Base-by-base conservation (phyloP, 2,888 invertebrate species). In the Plutella xylostella region DNA sequence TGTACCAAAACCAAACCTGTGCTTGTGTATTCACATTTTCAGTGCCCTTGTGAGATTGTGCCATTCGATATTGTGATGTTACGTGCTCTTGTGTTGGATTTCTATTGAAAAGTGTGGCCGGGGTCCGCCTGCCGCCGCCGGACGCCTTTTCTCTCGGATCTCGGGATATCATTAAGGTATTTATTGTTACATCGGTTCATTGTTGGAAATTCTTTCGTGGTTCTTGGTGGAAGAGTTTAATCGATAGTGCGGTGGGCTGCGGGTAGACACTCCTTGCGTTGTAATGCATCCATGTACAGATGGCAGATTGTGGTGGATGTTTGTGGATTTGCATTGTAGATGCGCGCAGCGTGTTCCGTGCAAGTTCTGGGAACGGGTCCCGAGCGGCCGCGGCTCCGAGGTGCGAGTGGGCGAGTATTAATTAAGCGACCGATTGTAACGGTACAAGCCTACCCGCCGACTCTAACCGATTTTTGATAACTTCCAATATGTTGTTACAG, bases 161-260 rank as follows among this genome's bases (percentile, higher is more conserved):
- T 75, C 71, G 72, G 82, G 83, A 82, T 83, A 83, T 80, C 83
- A 83, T 82, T 82, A 82, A 82, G 83, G 83, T 83, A 83, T 83
- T 82, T 83, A 82, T 82, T 82, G 83, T 83, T 73, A 80, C 79
- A 79, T 77, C 73, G 75, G 70, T 68, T 79, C 77, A 82, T 83
- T 82, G 83, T 82, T 82, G 71, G 72, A 76, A 78, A 78, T 78
- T 80, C 77, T 71, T 66, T 66, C 68, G 69, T 66, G 66, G 69
- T n/a, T n/a, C n/a, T n/a, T n/a, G 68, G 20, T 25, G 18, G 43
- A 70, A 56, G 64, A 74, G 71, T 73, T 76, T 62, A 78, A 82
- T 83, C 82, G 75, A 82, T 82, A 74, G 76, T 61, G 67, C 14
- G 22, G 33, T 20, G n/a, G 25, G 30, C 30, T 65, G 57, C 60